A percentile compares a stretch with the other conserved stretches of the same genome.
Evolutionary conservation across 2,797 vertebrate species (phyloP).

Genomic region (Atherinosoma microstoma): DNA sequence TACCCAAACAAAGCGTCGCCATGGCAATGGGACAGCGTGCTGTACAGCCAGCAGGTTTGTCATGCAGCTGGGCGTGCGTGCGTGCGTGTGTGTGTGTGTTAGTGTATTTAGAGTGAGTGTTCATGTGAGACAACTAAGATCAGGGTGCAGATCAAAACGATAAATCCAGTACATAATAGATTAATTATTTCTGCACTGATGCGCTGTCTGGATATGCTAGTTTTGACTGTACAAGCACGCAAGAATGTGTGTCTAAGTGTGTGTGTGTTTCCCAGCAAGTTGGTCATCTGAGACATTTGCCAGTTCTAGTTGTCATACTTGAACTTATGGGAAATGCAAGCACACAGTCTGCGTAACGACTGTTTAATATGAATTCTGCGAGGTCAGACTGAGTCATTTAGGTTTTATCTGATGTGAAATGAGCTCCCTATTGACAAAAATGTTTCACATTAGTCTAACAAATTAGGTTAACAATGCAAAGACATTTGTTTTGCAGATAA

Average conservation of each 20-base stretch:
- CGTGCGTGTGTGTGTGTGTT: slow-evolving; percentile 12
- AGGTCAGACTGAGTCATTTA: neutral
- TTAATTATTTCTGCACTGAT: slow-evolving; percentile 11
- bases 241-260: neutral
- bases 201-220: neutral
- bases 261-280: slow-evolving; percentile 20
- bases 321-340: too few relatives aligned
- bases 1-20: slow-evolving; percentile 67
- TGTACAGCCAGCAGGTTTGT: slow-evolving; percentile 45
- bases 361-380: neutral
- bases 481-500: slow-evolving; percentile 20
- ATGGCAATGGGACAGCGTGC: slow-evolving; percentile 39
- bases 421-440: neutral
- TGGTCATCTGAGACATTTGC: slow-evolving; percentile 31
- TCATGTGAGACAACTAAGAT: slow-evolving; percentile 4
- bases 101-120: slow-evolving; percentile 13
- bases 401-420: neutral
- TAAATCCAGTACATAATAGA: slow-evolving; percentile 8
- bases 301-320: neutral
- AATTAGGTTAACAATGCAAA: slow-evolving; percentile 9
- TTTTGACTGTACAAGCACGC: neutral
- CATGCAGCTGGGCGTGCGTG: slow-evolving; percentile 16
- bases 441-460: neutral
- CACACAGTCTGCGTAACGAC: neutral
- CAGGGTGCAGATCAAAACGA: neutral